Percentiles rank a stretch among this genome's conserved stretches.
Conservation (phyloP, 2,797 vertebrate species). For the Rhinogobio ventralis region DNA sequence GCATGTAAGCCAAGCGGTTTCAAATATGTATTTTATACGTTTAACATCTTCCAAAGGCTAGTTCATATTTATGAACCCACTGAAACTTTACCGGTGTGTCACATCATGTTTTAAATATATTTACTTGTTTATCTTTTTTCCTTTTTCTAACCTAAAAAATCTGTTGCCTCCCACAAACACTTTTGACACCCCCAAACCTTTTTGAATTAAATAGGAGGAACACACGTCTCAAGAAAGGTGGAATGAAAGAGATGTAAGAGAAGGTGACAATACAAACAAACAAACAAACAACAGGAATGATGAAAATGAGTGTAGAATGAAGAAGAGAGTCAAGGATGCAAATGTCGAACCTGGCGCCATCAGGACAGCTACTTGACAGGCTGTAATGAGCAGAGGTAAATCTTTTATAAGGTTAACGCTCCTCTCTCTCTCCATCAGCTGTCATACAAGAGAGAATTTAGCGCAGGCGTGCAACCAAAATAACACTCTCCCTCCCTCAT, state of each 20-base stretch:
- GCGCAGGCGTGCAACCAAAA: conserved; percentile 73
- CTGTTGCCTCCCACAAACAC: conserved; percentile 60
- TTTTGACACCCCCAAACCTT: conserved; percentile 58
- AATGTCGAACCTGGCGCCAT: conserved; percentile 80
- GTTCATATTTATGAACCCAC: conserved; percentile 53
- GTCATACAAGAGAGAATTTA: conserved; percentile 95
- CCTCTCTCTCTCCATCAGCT: conserved; percentile 83
- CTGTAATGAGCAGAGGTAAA: conserved; percentile 94
- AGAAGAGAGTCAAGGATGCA: conserved; percentile 76
- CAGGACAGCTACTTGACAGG: conserved; percentile 86
- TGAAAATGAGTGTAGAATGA: conserved; percentile 49
- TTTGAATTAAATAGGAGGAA: conserved; percentile 63
- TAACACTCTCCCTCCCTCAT: conserved; percentile 87
- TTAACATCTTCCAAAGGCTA: conserved; percentile 57
- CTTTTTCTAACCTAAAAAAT: conserved; percentile 52
- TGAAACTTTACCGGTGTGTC: conserved; percentile 50
- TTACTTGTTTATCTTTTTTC: conserved; percentile 55
- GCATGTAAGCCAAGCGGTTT: conserved; percentile 44
- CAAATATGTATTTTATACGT: conserved; percentile 44
- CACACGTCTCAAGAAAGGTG: conserved; percentile 59
- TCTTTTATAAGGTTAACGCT: conserved; percentile 95
- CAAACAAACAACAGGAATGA: conserved; percentile 58
- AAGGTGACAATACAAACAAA: conserved; percentile 54
- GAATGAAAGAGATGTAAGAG: conserved; percentile 31
- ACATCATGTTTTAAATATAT: conserved; percentile 61